Evolutionary conservation across 2,888 invertebrate genomes (phyloP).

Genomic region (Abrostola triplasia): DNA sequence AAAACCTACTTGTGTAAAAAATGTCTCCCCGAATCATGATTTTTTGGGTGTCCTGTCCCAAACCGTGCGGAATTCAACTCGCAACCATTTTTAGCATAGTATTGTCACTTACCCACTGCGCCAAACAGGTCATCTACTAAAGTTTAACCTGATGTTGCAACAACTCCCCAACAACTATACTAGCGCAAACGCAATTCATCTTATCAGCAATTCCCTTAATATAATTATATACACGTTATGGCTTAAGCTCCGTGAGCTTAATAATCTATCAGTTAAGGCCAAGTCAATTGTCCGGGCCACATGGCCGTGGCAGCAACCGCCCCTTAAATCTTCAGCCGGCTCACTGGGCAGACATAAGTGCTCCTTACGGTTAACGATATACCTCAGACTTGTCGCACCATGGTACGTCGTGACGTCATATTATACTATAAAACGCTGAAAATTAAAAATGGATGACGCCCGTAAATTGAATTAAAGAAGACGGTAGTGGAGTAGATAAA

Average conservation of each 20-base stretch:
- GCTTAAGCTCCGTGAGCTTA: constrained; percentile 18
- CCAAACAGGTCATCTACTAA: no score
- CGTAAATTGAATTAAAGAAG: no score
- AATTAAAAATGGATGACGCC: neutral
- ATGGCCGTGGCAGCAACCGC: neutral
- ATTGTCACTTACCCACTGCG: no score
- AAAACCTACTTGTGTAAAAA: no score
- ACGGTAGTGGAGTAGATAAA: no score
- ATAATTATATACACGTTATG: neutral
- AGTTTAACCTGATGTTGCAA: no score
- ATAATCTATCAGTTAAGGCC: constrained; percentile 31
- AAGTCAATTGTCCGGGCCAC: constrained; percentile 15
- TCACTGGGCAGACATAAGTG: constrained; percentile 19
- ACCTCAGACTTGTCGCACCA: neutral
- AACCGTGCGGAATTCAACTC: no score
- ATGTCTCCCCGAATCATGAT: no score
- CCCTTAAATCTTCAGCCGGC: constrained; percentile 16
- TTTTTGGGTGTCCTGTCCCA: no score
- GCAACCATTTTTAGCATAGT: no score
- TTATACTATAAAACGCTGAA: neutral
- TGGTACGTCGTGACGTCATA: constrained; percentile 1
- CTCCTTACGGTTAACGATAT: constrained; percentile 9
- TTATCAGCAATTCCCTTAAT: neutral
- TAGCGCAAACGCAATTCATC: neutral
- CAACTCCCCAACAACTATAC: no score